Evolutionary conservation across 1,140 invertebrate genomes (phyloP).

Genomic region (Brachionus rotundiformis): DNA sequence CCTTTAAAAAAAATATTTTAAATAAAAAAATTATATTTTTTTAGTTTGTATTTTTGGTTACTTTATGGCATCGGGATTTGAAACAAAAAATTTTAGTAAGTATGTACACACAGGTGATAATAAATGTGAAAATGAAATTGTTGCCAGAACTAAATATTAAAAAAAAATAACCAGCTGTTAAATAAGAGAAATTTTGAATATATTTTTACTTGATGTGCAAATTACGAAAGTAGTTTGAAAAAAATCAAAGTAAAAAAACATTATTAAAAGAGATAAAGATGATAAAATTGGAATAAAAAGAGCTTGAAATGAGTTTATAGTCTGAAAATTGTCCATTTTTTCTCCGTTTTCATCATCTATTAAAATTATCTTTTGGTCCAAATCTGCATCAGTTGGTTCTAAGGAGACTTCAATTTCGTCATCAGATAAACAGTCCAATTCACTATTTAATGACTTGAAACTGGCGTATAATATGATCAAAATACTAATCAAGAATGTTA

Average conservation of each 20-base stretch:
- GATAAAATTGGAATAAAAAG: constrained; percentile 91
- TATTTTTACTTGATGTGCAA: constrained; percentile 83
- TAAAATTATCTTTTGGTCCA: neutral
- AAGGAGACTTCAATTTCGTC: neutral
- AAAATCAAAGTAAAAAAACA: constrained; percentile 98
- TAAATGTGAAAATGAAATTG: constrained; percentile 89
- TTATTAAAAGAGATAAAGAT: constrained; percentile 88
- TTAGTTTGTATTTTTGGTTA: constrained; percentile 54
- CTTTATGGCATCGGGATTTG: constrained; percentile 73
- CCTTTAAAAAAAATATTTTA: constrained; percentile 66
- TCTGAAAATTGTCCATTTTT: constrained; percentile 67
- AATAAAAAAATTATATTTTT: constrained; percentile 66
- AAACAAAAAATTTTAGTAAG: constrained; percentile 72
- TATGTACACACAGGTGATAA: constrained; percentile 95
- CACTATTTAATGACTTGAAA: constrained; percentile 67
- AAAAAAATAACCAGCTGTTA: neutral
- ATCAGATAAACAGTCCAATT: neutral
- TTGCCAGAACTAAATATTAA: constrained; percentile 81
- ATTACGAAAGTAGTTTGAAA: constrained; percentile 95
- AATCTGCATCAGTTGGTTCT: neutral
- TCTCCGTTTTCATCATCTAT: constrained; percentile 52
- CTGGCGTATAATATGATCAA: constrained; percentile 94
- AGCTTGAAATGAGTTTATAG: constrained; percentile 92
- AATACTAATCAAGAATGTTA: constrained; percentile 94
- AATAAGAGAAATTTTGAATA: constrained; percentile 54